phyloP scores from a whole-genome alignment of 2,797 vertebrate genomes.

The Diplodus sargus region DNA sequence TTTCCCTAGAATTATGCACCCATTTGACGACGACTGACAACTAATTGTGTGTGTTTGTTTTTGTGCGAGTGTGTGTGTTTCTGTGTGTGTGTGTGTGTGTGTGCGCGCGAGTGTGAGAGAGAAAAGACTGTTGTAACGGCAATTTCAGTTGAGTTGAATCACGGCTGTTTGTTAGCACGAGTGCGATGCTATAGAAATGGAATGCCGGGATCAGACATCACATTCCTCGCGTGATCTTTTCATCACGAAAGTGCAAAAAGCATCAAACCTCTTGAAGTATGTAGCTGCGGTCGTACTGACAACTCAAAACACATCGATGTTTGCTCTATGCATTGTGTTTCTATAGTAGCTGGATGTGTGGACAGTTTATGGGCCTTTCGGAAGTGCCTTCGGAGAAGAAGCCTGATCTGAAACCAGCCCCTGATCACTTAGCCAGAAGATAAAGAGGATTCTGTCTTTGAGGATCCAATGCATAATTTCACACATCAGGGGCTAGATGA shows the following conservation, averaged over 20 bases:
- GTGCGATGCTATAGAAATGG: slow-evolving; percentile 65
- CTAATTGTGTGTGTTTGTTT: slow-evolving; percentile 56
- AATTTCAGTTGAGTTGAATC: slow-evolving; percentile 62
- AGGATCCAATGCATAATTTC: slow-evolving; percentile 23
- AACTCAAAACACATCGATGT: slow-evolving; percentile 60
- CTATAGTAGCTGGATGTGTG: slow-evolving; percentile 75
- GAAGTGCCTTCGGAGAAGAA: slow-evolving; percentile 85
- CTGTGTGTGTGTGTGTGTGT: not conserved
- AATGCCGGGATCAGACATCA: slow-evolving; percentile 72
- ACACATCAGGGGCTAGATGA: slow-evolving; percentile 13
- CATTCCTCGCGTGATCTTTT: slow-evolving; percentile 44
- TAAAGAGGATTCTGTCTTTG: slow-evolving; percentile 4
- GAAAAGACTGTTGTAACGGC: slow-evolving; percentile 61
- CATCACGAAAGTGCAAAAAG: slow-evolving; percentile 56
- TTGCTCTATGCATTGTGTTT: slow-evolving; percentile 80
- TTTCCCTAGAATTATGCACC: slow-evolving; percentile 72
- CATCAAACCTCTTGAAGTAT: slow-evolving; percentile 64
- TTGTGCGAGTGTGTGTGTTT: slow-evolving; percentile 1
- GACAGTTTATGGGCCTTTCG: slow-evolving; percentile 82
- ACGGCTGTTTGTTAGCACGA: slow-evolving; percentile 49
- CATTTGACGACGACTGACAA: slow-evolving; percentile 78
- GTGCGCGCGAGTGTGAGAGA: not conserved
- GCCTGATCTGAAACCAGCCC: slow-evolving; percentile 70
- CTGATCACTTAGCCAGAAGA: slow-evolving; percentile 31
- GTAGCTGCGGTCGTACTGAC: slow-evolving; percentile 70